Conservation (phyloP, 1,140 invertebrate genomes). For the Drosophila nasuta region DNA sequence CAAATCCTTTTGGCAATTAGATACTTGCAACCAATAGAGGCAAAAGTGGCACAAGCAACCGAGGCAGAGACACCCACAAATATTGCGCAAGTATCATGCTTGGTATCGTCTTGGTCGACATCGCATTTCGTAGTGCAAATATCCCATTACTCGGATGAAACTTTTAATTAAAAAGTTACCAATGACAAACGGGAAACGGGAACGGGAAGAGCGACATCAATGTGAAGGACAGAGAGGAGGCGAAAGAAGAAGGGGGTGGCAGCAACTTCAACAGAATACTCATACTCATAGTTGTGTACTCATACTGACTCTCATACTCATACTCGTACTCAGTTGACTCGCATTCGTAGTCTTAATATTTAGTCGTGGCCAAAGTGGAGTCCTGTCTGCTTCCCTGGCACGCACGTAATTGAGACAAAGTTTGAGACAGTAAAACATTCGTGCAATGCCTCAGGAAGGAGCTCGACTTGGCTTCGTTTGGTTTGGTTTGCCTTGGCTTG, state of each 20-base stretch:
- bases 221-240: not conserved
- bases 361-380: constrained; percentile 36
- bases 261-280: too few species aligned
- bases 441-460: constrained; percentile 45
- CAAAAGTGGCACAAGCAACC: constrained; percentile 22
- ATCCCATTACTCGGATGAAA: constrained; percentile 82
- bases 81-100: constrained; percentile 62
- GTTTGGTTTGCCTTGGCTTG: constrained; percentile 12
- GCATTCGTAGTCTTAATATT: constrained; percentile 67
- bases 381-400: constrained; percentile 66
- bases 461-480: not conserved
- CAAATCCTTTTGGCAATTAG: constrained; percentile 82
- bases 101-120: constrained; percentile 59
- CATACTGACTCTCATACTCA: not conserved
- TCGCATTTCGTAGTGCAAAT: constrained; percentile 80
- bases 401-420: constrained; percentile 82
- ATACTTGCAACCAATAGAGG: constrained; percentile 66
- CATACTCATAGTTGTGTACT: too few species aligned
- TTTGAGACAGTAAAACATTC: constrained; percentile 80
- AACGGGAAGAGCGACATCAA: constrained; percentile 1
- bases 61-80: constrained; percentile 60
- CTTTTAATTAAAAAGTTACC: constrained; percentile 83
- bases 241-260: not conserved
- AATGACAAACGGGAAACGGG: constrained; percentile 71
- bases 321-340: constrained; percentile 8